Evolutionary conservation across 2,888 invertebrate genomes (phyloP).

Genomic region (Sicus ferrugineus): DNA sequence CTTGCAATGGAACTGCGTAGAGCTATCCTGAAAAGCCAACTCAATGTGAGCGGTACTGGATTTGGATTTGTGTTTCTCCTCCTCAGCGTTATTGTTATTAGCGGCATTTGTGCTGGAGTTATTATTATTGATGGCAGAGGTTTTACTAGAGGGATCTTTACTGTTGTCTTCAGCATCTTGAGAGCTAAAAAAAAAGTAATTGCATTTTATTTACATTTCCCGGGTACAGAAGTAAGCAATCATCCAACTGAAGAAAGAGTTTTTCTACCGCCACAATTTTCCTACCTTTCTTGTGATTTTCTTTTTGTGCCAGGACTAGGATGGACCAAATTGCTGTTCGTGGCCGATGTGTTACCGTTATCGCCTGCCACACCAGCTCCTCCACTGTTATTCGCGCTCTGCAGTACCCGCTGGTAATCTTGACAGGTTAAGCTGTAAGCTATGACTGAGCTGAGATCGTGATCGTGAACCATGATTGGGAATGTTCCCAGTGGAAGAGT

Average conservation of each 20-base stretch:
- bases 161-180: conserved; percentile 52
- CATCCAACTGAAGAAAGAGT: not conserved
- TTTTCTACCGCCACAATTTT: not conserved
- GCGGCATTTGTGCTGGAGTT: conserved; percentile 20
- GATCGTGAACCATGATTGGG: conserved; percentile 80
- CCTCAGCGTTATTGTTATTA: conserved; percentile 38
- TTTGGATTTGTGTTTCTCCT: conserved; percentile 48
- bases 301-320: conserved; percentile 59
- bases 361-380: conserved; percentile 28
- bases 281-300: conserved; percentile 57
- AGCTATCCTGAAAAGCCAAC: conserved; percentile 71
- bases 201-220: not conserved
- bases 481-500: conserved; percentile 70
- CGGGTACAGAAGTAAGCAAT: not conserved
- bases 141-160: conserved; percentile 32
- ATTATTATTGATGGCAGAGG: conserved; percentile 38
- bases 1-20: conserved; percentile 86
- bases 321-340: conserved; percentile 32
- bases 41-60: conserved; percentile 65
- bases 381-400: not conserved
- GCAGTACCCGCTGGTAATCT: conserved; percentile 71
- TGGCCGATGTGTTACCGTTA: conserved; percentile 31
- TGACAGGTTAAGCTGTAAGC: conserved; percentile 79
- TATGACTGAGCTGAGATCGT: conserved; percentile 84
- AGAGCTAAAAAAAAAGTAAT: conserved; percentile 31